Base-by-base conservation (phyloP, 2,797 vertebrate genomes). In the Danionella dracula region DNA sequence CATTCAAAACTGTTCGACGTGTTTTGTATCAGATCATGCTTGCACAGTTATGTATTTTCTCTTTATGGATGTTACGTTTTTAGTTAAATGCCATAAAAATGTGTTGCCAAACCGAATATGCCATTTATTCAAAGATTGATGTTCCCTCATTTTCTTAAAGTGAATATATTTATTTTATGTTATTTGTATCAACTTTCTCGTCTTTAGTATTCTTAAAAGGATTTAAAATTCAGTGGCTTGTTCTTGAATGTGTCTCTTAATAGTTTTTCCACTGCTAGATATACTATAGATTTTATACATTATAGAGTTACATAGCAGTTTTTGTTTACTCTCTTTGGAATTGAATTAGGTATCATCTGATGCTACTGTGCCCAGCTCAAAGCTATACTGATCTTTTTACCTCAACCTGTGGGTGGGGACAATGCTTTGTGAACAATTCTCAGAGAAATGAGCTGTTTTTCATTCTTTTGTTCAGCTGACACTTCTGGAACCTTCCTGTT, bases 311-410 rank as follows among this genome's bases (percentile, higher is more conserved):
- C 4, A 12, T 37, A 2, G 9, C 10, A 32, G 20, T n/a, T 20
- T 12, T 23, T 16, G 6, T n/a, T 1, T 27, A 44, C n/a, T 40
- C 31, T 50, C 10, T 4, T 10, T 38, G 21, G 42, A 8, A 1
- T 44, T 37, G 48, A 48, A 15, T 61, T 44, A 38, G 34, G 29
- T 58, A 53, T 68, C 4, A 1, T 65, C 8, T 50, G 35, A 44
- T 44, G 41, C 27, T n/a, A 11, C 19, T 31, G n/a, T 40, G n/a
- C n/a, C n/a, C n/a, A n/a, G 17, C 12, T 51, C 19, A 50, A 51
- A 51, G 55, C 11, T 48, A 9, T 32, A 16, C 8, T 31, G 32
- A 37, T 55, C 71, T 10, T 50, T 57, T 58, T 51, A 57, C 45
- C 9, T 40, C 16, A 38, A 8, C n/a, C n/a, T n/a, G n/a, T n/a